These are phyloP conservation scores for Drosophila nasuta DNA, from an alignment of 1,140 invertebrate genomes.

Conservation along the genomic window DNA sequence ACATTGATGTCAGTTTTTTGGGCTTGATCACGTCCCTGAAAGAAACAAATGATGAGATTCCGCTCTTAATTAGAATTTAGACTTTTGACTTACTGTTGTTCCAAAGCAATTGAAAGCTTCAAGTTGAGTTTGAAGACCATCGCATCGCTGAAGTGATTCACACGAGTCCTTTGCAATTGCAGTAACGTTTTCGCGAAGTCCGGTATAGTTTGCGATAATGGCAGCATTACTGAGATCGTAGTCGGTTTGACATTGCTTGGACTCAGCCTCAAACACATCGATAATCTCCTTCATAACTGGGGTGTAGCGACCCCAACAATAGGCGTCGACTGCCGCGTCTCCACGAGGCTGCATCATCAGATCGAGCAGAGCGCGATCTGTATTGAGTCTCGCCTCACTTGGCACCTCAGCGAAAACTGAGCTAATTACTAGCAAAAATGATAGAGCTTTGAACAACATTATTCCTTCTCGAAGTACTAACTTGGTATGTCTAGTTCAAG, in stretches of 20 bases:
- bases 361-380: slow-evolving; percentile 18
- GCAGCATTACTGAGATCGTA: neutral
- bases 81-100: slow-evolving; percentile 18
- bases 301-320: slow-evolving; percentile 46
- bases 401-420: slow-evolving; percentile 3
- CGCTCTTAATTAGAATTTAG: too few relatives aligned
- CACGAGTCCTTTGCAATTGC: slow-evolving; percentile 10
- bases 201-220: slow-evolving; percentile 12
- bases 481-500: slow-evolving; percentile 17
- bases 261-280: slow-evolving; percentile 26
- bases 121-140: neutral
- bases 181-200: neutral
- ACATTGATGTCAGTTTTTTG: too few relatives aligned
- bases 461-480: slow-evolving; percentile 14
- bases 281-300: slow-evolving; percentile 31
- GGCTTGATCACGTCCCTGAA: neutral
- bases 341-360: slow-evolving; percentile 13
- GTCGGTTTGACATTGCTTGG: slow-evolving; percentile 11
- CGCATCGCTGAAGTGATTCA: slow-evolving; percentile 18
- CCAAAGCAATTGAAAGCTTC: slow-evolving; percentile 39
- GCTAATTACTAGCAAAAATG: slow-evolving; percentile 17
- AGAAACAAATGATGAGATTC: neutral
- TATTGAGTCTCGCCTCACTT: neutral
- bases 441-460: slow-evolving; percentile 29
- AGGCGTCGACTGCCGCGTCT: neutral